phyloP scores from a whole-genome alignment of 1,140 invertebrate species.

The Nasonia giraulti region DNA sequence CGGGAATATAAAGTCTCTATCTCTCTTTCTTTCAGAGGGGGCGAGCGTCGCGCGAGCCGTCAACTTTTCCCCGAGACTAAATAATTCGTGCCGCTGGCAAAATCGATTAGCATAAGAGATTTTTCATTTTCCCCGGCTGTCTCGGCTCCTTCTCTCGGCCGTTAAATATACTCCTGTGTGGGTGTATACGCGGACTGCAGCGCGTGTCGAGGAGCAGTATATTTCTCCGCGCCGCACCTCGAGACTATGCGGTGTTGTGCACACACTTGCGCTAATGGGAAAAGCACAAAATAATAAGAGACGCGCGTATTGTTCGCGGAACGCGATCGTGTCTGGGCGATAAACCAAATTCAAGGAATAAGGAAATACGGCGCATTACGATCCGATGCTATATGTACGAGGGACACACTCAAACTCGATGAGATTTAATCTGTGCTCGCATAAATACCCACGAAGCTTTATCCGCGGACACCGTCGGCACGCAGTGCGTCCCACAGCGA shows the following conservation, averaged over 20 bases:
- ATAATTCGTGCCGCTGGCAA: not conserved
- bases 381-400: no score
- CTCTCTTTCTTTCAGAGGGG: not conserved
- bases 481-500: not conserved
- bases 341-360: not conserved
- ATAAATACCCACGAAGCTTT: slow-evolving; percentile 30
- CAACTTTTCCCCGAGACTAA: slow-evolving; percentile 6
- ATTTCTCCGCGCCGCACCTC: not conserved
- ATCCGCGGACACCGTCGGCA: not conserved
- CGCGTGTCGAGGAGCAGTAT: not conserved
- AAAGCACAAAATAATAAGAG: not conserved
- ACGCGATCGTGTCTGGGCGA: no score
- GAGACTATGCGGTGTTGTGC: not conserved
- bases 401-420: not conserved
- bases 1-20: not conserved
- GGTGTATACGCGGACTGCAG: not conserved
- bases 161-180: not conserved
- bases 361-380: no score
- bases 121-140: not conserved
- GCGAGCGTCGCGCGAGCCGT: not conserved
- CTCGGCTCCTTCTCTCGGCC: not conserved
- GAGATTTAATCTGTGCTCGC: not conserved
- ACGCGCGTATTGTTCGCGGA: not conserved
- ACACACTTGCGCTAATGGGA: not conserved
- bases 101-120: slow-evolving; percentile 1